A percentile compares a stretch with the other conserved stretches of the same genome.
Evolutionary conservation across 2,797 vertebrate genomes (phyloP).

Genomic region (Poeciliopsis gracilis): DNA sequence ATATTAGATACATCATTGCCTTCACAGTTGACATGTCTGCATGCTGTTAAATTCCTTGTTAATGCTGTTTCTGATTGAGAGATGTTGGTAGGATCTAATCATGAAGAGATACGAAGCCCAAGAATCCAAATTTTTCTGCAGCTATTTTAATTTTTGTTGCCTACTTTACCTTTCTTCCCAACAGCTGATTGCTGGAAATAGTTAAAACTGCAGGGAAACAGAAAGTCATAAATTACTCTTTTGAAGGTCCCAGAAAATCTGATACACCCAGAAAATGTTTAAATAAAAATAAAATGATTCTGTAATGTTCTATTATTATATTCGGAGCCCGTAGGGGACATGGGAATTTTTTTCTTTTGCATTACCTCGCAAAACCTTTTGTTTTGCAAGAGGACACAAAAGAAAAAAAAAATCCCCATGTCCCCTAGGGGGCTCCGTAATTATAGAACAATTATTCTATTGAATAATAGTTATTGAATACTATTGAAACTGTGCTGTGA

Average conservation of each 20-base stretch:
- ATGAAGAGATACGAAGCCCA: not conserved
- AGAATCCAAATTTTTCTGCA: not conserved
- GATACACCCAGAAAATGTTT: not conserved
- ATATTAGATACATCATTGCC: not conserved
- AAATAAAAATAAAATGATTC: not conserved
- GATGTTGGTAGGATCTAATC: not conserved
- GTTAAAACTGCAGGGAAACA: not conserved
- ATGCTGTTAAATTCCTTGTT: not conserved
- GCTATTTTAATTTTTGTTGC: not conserved
- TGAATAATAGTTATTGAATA: no score
- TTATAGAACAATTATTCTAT: no score
- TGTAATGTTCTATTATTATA: no score
- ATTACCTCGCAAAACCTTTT: no score
- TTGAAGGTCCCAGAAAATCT: not conserved
- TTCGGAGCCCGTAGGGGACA: no score
- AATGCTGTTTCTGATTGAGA: not conserved
- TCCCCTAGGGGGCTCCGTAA: no score
- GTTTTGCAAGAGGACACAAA: no score
- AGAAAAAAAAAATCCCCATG: no score
- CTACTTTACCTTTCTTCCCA: not conserved
- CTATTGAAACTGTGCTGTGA: no score
- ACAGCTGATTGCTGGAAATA: not conserved
- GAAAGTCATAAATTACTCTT: not conserved
- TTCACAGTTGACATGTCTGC: not conserved
- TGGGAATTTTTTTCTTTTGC: no score